Percentiles rank a stretch among this genome's conserved stretches.
Evolutionary conservation across 2,113 vertebrate genomes (phyloP).

Genomic region (Serinus canaria): DNA sequence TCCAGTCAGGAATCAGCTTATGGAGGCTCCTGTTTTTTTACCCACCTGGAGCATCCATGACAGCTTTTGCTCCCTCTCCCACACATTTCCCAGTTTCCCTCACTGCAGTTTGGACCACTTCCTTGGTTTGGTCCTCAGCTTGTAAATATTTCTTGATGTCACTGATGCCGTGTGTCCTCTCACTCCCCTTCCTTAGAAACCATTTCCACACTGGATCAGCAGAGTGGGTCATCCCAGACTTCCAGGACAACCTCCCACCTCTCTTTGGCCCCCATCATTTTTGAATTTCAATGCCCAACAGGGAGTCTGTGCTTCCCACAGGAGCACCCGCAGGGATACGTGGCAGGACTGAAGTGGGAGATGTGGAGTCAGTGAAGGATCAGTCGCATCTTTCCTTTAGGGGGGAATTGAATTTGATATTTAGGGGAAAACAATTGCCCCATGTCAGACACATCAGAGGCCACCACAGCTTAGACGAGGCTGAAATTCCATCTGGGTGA

Average conservation of each 20-base stretch:
- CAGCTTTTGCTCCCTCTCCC: not conserved
- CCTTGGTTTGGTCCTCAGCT: not conserved
- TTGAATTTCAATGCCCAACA: not conserved
- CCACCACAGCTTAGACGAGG: not conserved
- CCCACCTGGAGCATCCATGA: not conserved
- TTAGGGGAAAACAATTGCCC: not conserved
- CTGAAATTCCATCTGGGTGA: not conserved
- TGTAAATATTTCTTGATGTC: not conserved
- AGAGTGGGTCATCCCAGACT: not conserved
- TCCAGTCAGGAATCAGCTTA: not conserved
- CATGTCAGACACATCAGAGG: not conserved
- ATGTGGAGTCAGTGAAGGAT: rapidly evolving
- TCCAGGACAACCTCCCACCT: not conserved
- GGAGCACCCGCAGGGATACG: not conserved
- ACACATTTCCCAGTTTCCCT: not conserved
- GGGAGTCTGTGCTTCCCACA: not conserved
- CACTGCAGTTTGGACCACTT: not conserved
- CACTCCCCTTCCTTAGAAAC: not conserved
- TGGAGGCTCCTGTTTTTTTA: not conserved
- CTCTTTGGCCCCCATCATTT: not conserved
- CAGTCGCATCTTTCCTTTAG: not conserved
- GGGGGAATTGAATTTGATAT: not conserved
- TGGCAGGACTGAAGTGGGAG: not conserved
- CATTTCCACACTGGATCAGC: not conserved
- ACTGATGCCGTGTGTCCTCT: rapidly evolving